Percentiles rank a stretch among this genome's conserved stretches.
phyloP scores from a whole-genome alignment of 92 coral and sea anemone species.

The Bergia puertoricense region DNA sequence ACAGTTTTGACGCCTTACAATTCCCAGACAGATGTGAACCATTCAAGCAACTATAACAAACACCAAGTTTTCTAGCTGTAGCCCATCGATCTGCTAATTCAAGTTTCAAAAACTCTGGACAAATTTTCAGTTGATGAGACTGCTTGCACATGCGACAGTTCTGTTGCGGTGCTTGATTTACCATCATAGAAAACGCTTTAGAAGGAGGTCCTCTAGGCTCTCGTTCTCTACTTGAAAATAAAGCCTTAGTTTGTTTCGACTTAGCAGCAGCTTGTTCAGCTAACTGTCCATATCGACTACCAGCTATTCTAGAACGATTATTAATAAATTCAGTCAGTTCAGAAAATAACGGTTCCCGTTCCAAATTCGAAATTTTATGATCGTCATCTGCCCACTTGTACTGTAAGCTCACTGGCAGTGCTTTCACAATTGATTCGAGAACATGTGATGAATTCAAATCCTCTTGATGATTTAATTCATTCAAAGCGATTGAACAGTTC shows the following conservation, averaged over 20 bases:
- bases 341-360: neutral
- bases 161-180: neutral
- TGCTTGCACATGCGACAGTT: neutral
- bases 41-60: neutral
- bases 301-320: neutral
- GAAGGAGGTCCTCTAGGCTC: neutral
- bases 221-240: neutral
- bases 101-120: neutral
- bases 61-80: neutral
- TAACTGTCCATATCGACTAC: neutral
- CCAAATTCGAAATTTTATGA: neutral
- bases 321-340: neutral
- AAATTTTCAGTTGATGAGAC: neutral
- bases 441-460: neutral
- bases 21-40: neutral
- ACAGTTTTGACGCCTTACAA: neutral
- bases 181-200: neutral
- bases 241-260: no score
- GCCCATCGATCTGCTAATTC: neutral
- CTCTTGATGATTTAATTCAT: neutral
- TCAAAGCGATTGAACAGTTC: neutral
- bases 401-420: neutral
- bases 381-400: neutral
- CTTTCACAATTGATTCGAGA: neutral
- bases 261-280: no score